Conservation (phyloP, 2,113 vertebrate species). For the Ochotona princeps region DNA sequence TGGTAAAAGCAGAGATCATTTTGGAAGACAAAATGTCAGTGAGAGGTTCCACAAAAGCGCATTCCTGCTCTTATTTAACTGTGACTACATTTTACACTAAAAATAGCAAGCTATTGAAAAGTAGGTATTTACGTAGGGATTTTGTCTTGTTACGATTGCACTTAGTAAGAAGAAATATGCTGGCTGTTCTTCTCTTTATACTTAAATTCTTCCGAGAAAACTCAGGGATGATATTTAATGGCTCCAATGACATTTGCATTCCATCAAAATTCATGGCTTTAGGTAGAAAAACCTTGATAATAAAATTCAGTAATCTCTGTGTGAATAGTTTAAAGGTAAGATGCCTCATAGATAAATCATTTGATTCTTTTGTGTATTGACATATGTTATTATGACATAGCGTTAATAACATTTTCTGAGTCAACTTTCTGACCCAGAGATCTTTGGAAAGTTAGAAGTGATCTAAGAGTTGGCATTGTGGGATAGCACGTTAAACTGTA, state of each 20-base stretch:
- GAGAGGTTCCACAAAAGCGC: background rate
- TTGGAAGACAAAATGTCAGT: background rate
- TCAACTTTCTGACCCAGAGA: background rate
- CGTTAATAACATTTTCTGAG: background rate
- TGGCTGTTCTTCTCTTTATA: background rate
- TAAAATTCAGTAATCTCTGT: background rate
- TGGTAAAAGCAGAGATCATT: background rate
- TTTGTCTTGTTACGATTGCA: background rate
- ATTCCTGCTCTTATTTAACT: background rate
- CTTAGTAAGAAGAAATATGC: background rate
- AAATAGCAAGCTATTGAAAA: background rate
- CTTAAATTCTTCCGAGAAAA: background rate
- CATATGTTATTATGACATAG: background rate
- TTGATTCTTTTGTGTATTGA: background rate
- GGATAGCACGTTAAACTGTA: too few relatives aligned
- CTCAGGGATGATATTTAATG: background rate
- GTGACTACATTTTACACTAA: background rate
- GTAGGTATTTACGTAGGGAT: background rate
- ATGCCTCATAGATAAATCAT: background rate
- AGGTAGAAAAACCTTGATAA: background rate
- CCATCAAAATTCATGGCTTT: background rate
- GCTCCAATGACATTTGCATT: background rate
- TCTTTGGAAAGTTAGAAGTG: conserved; percentile 29
- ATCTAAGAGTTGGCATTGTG: background rate
- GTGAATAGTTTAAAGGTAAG: background rate